Evolutionary conservation across 2,797 vertebrate genomes (phyloP), one percentile per base, ranked within the genome.

Genomic region (Centroberyx gerrardi): DNA sequence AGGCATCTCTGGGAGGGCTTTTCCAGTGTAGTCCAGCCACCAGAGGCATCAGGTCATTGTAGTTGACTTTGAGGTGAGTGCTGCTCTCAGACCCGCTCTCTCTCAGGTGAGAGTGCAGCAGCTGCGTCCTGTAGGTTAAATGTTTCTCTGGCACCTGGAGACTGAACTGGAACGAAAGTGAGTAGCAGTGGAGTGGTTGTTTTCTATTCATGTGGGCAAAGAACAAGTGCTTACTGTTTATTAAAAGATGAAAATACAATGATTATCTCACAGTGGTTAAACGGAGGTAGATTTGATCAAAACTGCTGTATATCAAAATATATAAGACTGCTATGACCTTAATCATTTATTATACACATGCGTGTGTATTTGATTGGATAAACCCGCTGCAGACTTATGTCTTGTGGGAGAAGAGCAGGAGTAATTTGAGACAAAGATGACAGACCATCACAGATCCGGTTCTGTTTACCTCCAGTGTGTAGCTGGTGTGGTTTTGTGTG

Each of bases 391-490:
- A 22, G 22, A 1, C 22, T 22, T 22, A 22, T 36, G 33, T 36
- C 33, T 36, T 36, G 2, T 9, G 3, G 8, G 40, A 42, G 40
- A 42, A 40, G 8, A 40, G 2, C 38, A 13, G 13, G 44, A 46
- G 13, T 44, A 0, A 13, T 38, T 29, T 40, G 18, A 44, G 22
- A 48, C 6, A 42, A 14, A 46, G 31, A 14, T 7, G 27, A 31
- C 33, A 84, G 14, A 22, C 14, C 12, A 1, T 14, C 14, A n/a
- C 9, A 36, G 51, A 55, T 62, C 5, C 15, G 56, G 28, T 1
- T 31, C 0, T 48, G n/a, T 70, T 90, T 93, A 96, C 97, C 96
- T 97, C 97, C 84, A 97, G 69, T 18, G 95, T 94, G 88, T 97
- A 96, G 88, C 81, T 96, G 77, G 93, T 94, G 73, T 96, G 86